A percentile compares a stretch with the other conserved stretches of the same genome.
These are phyloP conservation scores for Leptinotarsa undecemlineata DNA, from an alignment of 1,140 invertebrate species.

Conservation along the genomic window DNA sequence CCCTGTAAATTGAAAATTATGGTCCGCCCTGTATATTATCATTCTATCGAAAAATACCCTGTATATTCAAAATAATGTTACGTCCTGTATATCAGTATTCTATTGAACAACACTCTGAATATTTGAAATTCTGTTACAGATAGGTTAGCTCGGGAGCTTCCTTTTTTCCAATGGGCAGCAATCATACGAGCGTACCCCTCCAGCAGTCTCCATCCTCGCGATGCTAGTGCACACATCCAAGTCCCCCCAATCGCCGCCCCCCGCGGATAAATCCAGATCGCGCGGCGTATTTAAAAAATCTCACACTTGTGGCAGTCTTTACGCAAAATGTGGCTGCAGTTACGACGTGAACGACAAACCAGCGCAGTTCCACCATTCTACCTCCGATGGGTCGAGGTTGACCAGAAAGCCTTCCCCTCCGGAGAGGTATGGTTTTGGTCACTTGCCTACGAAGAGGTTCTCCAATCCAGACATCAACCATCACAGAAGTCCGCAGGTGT, in stretches of 20 bases:
- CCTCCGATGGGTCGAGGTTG: slow-evolving; percentile 18
- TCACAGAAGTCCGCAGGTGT: slow-evolving; percentile 5
- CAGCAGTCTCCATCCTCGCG: neutral
- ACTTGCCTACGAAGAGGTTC: slow-evolving; percentile 42
- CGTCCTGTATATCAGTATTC: no score
- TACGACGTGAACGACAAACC: slow-evolving; percentile 34
- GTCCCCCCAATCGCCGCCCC: slow-evolving; percentile 22
- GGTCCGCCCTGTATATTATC: no score
- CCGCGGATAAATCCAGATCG: slow-evolving; percentile 26
- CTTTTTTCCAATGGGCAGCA: no score
- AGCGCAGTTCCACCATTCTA: slow-evolving; percentile 29
- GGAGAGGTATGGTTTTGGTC: slow-evolving; percentile 4
- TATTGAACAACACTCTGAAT: no score
- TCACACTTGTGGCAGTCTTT: slow-evolving; percentile 55
- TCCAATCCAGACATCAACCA: slow-evolving; percentile 49
- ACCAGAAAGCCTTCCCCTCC: slow-evolving; percentile 25
- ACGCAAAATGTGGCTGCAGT: slow-evolving; percentile 51
- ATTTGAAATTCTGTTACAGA: no score
- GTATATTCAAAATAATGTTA: no score
- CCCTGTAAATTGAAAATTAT: no score
- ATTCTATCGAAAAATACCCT: no score
- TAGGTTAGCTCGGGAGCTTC: no score
- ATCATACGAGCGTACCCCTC: no score
- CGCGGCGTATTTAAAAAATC: slow-evolving; percentile 45
- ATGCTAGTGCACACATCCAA: slow-evolving; percentile 45